phyloP scores from a whole-genome alignment of 2,797 vertebrate genomes.

The Apogon hyalosoma region DNA sequence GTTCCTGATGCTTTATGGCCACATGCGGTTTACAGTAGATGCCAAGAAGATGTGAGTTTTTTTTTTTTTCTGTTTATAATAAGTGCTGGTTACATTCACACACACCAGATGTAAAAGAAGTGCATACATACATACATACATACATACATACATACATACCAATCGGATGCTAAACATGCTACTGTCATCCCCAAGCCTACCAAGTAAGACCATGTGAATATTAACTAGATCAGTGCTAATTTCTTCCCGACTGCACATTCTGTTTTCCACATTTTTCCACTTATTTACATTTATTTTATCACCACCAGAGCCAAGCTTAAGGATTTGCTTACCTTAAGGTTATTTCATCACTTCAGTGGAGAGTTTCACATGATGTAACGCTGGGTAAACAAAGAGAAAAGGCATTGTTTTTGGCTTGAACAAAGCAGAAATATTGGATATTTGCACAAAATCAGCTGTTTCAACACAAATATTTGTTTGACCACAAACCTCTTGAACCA shows the following conservation, averaged over 20 bases:
- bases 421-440: not conserved
- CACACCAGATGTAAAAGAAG: slow-evolving; percentile 28
- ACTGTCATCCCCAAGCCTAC: slow-evolving; percentile 17
- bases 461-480: slow-evolving; percentile 12
- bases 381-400: not conserved
- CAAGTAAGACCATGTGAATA: slow-evolving; percentile 37
- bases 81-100: slow-evolving; percentile 23
- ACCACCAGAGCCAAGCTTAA: not conserved
- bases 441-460: slow-evolving; percentile 10
- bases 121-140: slow-evolving; percentile 15
- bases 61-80: not conserved
- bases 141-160: slow-evolving; percentile 33
- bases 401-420: not conserved
- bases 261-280: slow-evolving; percentile 4
- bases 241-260: not conserved
- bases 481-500: not conserved
- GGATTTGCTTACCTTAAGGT: not conserved
- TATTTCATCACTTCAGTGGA: not conserved
- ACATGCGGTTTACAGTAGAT: slow-evolving; percentile 44
- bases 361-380: not conserved
- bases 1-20: slow-evolving; percentile 40
- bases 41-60: slow-evolving; percentile 46
- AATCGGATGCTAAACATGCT: slow-evolving; percentile 31
- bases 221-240: slow-evolving; percentile 17
- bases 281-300: not conserved